Evolutionary conservation across 2,888 invertebrate species (phyloP), one percentile per base, ranked within the genome.

Genomic region (Plusia festucae): DNA sequence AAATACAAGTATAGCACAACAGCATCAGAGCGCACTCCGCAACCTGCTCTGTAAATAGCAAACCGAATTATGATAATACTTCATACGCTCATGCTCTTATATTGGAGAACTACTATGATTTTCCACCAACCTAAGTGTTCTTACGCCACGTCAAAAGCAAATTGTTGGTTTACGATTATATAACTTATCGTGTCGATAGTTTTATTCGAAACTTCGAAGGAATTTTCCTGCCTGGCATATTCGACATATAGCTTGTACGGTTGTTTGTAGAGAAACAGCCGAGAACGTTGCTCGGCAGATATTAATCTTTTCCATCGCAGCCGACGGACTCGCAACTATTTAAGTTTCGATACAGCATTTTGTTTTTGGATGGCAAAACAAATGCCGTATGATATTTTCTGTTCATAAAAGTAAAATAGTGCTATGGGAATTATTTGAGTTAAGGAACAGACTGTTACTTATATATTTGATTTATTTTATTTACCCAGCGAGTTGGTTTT

Each of bases 391-490:
- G 73, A 76, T 82, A 81, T 84, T 79, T 85, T 80, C 60, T 77
- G 75, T 79, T 76, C 69, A 73, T 83, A 85, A 86, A 87, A 85
- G 82, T 83, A 85, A 84, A 85, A 79, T 82, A 78, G 81, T 77
- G 79, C 79, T 73, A 82, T 87, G 85, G 87, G 78, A 79, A 82
- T 81, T 79, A 90, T 91, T 91, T 89, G 84, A 90, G 87, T 90
- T 89, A 83, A 84, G 84, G 80, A 92, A 90, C 92, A 91, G 89
- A 86, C 89, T 92, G 93, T 93, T 93, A 89, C 90, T 91, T 91
- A 89, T 90, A 90, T 90, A 90, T 93, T 93, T 93, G 94, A 94
- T 94, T 94, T 94, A 94, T 94, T 93, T 94, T 94, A 94, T 95
- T 94, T 94, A 92, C 91, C 90, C 90, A 83, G 85, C 83, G 89